phyloP scores from a whole-genome alignment of 2,113 vertebrate genomes.

The Pagrus major region DNA sequence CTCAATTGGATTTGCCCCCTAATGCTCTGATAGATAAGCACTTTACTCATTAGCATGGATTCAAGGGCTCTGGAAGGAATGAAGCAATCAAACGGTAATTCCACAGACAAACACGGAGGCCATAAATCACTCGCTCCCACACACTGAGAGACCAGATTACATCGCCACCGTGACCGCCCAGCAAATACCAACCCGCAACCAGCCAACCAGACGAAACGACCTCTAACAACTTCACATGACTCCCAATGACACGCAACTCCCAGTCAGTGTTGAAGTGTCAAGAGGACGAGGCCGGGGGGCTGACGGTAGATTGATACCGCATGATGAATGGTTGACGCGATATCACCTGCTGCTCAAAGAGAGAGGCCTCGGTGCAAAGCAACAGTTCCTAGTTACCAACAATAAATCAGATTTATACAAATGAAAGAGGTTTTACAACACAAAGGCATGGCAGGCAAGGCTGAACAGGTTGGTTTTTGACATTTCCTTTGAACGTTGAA shows the following conservation, averaged over 20 bases:
- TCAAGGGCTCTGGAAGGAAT: conserved; percentile 71
- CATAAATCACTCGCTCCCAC: conserved; percentile 73
- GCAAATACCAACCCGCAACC: conserved; percentile 54
- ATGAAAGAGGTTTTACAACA: background rate
- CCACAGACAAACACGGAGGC: conserved; percentile 70
- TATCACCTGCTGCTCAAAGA: background rate
- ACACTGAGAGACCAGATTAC: conserved; percentile 64
- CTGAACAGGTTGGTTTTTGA: background rate
- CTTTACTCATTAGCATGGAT: conserved; percentile 77
- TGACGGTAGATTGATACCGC: background rate
- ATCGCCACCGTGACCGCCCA: conserved; percentile 52
- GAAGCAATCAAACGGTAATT: conserved; percentile 78
- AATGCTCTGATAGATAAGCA: conserved; percentile 75
- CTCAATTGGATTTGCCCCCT: conserved; percentile 69
- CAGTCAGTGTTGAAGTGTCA: background rate
- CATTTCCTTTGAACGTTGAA: background rate
- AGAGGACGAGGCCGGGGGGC: background rate
- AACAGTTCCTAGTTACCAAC: background rate
- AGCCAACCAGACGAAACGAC: conserved; percentile 41
- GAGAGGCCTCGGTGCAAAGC: background rate
- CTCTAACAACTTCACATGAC: conserved; percentile 62
- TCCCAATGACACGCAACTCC: conserved; percentile 55
- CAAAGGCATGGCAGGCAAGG: background rate
- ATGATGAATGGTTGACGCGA: background rate
- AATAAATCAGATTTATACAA: background rate